Conservation (phyloP, 2,113 vertebrate species). For the Clarias magur region DNA sequence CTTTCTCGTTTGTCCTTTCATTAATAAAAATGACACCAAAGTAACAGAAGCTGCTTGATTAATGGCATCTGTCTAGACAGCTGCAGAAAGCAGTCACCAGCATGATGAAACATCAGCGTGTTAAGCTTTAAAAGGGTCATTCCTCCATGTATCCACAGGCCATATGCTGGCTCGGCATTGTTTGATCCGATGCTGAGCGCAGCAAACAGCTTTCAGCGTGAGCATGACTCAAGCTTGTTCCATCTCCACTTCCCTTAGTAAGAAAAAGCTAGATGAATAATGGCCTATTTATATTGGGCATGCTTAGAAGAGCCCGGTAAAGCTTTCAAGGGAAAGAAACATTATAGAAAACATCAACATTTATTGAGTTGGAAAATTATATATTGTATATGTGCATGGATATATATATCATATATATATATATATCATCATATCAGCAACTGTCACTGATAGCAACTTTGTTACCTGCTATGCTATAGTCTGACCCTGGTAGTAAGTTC, state of each 20-base stretch:
- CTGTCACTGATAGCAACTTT: not conserved
- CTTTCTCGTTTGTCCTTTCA: conserved; percentile 21
- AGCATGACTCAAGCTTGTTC: conserved; percentile 49
- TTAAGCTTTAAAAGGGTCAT: conserved; percentile 52
- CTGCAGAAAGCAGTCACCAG: conserved; percentile 48
- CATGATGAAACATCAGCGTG: conserved; percentile 49
- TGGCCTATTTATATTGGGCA: conserved; percentile 22
- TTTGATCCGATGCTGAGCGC: conserved; percentile 48
- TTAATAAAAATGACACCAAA: conserved; percentile 30
- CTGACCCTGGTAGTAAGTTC: conserved; percentile 15
- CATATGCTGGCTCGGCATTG: conserved; percentile 55
- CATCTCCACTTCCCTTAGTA: conserved; percentile 18
- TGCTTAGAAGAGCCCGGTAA: conserved; percentile 25
- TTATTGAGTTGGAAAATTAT: not conserved
- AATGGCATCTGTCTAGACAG: conserved; percentile 52
- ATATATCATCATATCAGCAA: not conserved
- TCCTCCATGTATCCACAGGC: conserved; percentile 46
- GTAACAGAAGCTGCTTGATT: conserved; percentile 38
- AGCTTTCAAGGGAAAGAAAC: not conserved
- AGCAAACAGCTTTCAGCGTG: conserved; percentile 47
- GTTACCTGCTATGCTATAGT: not conserved
- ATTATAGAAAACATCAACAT: conserved; percentile 2
- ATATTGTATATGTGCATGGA: not conserved
- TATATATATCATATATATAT: not conserved
- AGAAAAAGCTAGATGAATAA: conserved; percentile 20